Percentiles rank a stretch among this genome's conserved stretches.
Evolutionary conservation across 2,888 invertebrate genomes (phyloP).

Genomic region (Nycteola revayana): DNA sequence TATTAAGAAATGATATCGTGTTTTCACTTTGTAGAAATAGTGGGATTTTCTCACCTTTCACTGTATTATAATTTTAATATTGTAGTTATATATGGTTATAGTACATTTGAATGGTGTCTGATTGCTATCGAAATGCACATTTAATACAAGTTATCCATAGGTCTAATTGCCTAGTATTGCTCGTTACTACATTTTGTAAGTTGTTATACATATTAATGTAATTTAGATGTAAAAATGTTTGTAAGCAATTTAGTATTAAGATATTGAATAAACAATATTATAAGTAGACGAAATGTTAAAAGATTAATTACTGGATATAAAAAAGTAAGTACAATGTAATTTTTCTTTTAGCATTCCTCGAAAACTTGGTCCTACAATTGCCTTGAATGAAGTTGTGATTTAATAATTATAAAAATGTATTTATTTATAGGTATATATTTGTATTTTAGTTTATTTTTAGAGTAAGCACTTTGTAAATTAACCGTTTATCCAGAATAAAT

Average conservation of each 20-base stretch:
- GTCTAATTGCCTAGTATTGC: slow-evolving; percentile 22
- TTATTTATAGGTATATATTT: slow-evolving; percentile 52
- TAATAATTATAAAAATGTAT: slow-evolving; percentile 45
- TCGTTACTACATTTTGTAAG: slow-evolving; percentile 41
- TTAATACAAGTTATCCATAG: slow-evolving; percentile 20
- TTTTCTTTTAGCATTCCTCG: slow-evolving; percentile 14
- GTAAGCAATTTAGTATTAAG: slow-evolving; percentile 22
- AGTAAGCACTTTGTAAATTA: slow-evolving; percentile 56
- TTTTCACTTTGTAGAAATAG: slow-evolving; percentile 1
- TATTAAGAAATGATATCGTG: slow-evolving; percentile 18
- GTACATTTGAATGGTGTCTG: slow-evolving; percentile 47
- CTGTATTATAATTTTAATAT: slow-evolving; percentile 53
- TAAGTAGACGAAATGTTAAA: too few relatives aligned
- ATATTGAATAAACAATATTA: slow-evolving; percentile 21
- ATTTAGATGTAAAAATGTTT: slow-evolving; percentile 31
- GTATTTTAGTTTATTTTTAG: slow-evolving; percentile 32
- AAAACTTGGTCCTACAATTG: slow-evolving; percentile 38
- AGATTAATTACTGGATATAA: too few relatives aligned
- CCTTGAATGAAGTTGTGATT: slow-evolving; percentile 66
- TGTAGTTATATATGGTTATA: too few relatives aligned
- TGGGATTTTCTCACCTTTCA: slow-evolving; percentile 12
- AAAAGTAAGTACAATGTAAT: slow-evolving; percentile 9
- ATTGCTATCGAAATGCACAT: slow-evolving; percentile 16
- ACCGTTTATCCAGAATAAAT: slow-evolving; percentile 63
- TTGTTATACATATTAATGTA: slow-evolving; percentile 36